phyloP scores from a whole-genome alignment of 2,797 vertebrate species.

The Sebastes taczanowskii region DNA sequence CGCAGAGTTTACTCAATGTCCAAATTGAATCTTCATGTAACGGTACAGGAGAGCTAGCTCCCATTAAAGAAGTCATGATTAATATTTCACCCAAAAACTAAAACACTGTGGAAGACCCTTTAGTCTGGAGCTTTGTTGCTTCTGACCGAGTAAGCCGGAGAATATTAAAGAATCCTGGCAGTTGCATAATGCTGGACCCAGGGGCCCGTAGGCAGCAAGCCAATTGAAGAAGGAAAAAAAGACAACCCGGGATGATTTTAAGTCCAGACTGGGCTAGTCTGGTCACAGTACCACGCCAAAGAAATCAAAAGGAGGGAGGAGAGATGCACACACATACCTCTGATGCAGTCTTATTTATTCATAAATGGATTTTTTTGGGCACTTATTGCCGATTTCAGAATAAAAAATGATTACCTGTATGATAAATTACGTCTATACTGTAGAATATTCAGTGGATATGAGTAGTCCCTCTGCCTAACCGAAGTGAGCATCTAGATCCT shows the following conservation, averaged over 20 bases:
- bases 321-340: neutral
- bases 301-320: neutral
- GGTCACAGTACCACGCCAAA: neutral
- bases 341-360: neutral
- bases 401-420: neutral
- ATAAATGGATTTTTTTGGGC: neutral
- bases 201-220: constrained; percentile 15
- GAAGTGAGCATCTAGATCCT: neutral
- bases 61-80: neutral
- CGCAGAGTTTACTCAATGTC: neutral
- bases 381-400: neutral
- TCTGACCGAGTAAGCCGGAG: neutral
- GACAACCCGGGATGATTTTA: constrained; percentile 3
- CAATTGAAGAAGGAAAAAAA: constrained; percentile 2
- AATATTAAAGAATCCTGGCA: constrained; percentile 47
- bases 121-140: constrained; percentile 7
- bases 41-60: neutral
- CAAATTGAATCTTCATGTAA: constrained; percentile 3
- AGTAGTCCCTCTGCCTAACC: neutral
- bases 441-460: neutral
- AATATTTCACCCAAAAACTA: neutral
- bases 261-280: neutral
- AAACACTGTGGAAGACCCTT: neutral
- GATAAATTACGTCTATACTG: neutral
- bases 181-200: constrained; percentile 37